phyloP scores from a whole-genome alignment of 2,888 invertebrate species.

The Plebejus argus region DNA sequence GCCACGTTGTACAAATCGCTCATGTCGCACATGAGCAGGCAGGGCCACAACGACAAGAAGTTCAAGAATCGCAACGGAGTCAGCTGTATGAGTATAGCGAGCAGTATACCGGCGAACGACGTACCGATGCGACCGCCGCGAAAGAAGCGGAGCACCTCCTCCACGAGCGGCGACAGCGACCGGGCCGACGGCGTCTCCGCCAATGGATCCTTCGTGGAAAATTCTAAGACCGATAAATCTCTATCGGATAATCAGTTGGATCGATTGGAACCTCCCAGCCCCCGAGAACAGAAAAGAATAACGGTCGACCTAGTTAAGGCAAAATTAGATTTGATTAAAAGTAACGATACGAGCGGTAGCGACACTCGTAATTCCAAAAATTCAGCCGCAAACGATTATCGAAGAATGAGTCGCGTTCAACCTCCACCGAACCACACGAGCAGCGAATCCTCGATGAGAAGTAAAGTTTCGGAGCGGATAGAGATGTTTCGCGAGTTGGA shows the following conservation, averaged over 20 bases:
- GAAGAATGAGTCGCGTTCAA: constrained; percentile 49
- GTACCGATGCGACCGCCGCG: constrained; percentile 87
- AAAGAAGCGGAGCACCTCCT: constrained; percentile 86
- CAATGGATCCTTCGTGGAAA: constrained; percentile 72
- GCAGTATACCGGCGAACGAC: constrained; percentile 76
- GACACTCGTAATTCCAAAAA: constrained; percentile 79
- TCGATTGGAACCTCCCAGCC: constrained; percentile 64
- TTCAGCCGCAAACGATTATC: constrained; percentile 55
- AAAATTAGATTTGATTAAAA: constrained; percentile 75
- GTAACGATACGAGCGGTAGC: constrained; percentile 68
- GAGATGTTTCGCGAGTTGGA: constrained; percentile 74
- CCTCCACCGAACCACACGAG: constrained; percentile 51
- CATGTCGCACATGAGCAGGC: constrained; percentile 88
- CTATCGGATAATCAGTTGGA: constrained; percentile 80
- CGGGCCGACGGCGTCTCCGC: constrained; percentile 76
- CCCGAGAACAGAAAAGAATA: constrained; percentile 67
- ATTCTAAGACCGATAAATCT: constrained; percentile 76
- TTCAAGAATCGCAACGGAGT: constrained; percentile 87
- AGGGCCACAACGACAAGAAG: constrained; percentile 78
- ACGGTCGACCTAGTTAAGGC: constrained; percentile 81
- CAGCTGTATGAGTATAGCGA: constrained; percentile 88
- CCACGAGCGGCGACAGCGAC: constrained; percentile 83
- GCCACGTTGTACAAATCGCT: constrained; percentile 94
- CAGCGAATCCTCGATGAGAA: constrained; percentile 70
- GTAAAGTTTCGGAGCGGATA: constrained; percentile 78